Conservation (phyloP, 1,140 invertebrate genomes). For the Penaeus chinensis region DNA sequence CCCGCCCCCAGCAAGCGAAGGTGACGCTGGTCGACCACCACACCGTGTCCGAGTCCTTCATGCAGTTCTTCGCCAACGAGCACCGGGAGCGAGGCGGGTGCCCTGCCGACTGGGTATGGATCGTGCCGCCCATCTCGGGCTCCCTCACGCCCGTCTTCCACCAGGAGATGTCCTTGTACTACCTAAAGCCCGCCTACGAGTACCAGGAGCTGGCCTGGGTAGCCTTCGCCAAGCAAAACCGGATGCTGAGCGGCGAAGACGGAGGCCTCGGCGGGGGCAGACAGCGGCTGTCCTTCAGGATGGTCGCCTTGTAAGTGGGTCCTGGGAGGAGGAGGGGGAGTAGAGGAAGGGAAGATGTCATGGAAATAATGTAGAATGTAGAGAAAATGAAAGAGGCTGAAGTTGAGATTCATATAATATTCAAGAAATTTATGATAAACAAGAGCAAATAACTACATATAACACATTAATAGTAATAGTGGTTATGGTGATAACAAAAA, state of each 20-base stretch:
- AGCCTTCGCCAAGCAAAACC: not conserved
- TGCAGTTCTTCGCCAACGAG: constrained; percentile 95
- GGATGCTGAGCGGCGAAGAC: not conserved
- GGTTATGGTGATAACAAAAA: too few relatives aligned
- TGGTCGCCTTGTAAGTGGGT: constrained; percentile 6
- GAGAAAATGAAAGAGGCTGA: too few relatives aligned
- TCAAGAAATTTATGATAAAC: too few relatives aligned
- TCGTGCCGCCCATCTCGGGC: constrained; percentile 92
- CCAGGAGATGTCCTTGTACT: constrained; percentile 94
- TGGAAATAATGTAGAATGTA: not conserved
- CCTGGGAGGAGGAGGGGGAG: too few relatives aligned
- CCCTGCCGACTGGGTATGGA: constrained; percentile 95
- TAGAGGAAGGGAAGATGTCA: not conserved
- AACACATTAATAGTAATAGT: too few relatives aligned
- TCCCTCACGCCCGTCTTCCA: constrained; percentile 92
- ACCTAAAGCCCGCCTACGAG: constrained; percentile 85
- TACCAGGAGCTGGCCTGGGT: constrained; percentile 76
- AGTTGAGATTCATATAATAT: too few relatives aligned
- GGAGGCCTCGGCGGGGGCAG: not conserved
- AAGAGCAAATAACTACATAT: too few relatives aligned
- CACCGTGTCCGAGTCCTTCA: constrained; percentile 92
- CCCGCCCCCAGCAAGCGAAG: constrained; percentile 74
- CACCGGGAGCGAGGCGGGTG: constrained; percentile 87
- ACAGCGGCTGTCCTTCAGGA: not conserved
- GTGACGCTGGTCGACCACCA: constrained; percentile 96